Percentiles rank a stretch among this genome's conserved stretches.
phyloP scores from a whole-genome alignment of 1,140 invertebrate species.

The Sipha flava region DNA sequence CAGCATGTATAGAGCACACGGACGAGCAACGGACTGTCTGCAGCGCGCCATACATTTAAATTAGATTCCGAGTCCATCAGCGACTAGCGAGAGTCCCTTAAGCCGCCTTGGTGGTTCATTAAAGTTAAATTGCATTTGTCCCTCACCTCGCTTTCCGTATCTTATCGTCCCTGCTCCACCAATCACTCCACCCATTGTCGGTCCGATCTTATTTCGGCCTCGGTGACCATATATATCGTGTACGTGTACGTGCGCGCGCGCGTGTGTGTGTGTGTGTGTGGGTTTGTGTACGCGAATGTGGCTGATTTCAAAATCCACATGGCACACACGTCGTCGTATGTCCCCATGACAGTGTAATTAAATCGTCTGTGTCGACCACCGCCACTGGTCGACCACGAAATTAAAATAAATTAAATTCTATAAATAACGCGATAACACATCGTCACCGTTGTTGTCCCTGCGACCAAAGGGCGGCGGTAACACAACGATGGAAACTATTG shows the following conservation, averaged over 20 bases:
- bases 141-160: not conserved
- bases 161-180: no score
- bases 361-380: not conserved
- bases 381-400: not conserved
- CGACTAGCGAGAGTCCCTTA: not conserved
- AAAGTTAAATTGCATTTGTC: conserved; percentile 28
- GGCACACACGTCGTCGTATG: not conserved
- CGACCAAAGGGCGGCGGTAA: no score
- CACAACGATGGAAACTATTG: no score
- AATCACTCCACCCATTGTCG: not conserved
- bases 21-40: not conserved
- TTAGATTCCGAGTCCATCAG: conserved; percentile 23
- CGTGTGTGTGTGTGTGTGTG: not conserved
- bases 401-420: conserved; percentile 27
- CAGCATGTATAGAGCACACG: not conserved
- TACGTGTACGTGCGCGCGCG: no score
- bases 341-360: conserved; percentile 24
- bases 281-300: not conserved
- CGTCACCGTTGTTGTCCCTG: not conserved
- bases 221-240: not conserved
- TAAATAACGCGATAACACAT: not conserved
- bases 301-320: not conserved
- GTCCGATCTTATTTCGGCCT: not conserved
- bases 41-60: not conserved
- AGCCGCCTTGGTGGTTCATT: conserved; percentile 22